Percentiles rank a stretch among this genome's conserved stretches.
phyloP scores from a whole-genome alignment of 2,888 invertebrate genomes.

The Ceramica pisi region DNA sequence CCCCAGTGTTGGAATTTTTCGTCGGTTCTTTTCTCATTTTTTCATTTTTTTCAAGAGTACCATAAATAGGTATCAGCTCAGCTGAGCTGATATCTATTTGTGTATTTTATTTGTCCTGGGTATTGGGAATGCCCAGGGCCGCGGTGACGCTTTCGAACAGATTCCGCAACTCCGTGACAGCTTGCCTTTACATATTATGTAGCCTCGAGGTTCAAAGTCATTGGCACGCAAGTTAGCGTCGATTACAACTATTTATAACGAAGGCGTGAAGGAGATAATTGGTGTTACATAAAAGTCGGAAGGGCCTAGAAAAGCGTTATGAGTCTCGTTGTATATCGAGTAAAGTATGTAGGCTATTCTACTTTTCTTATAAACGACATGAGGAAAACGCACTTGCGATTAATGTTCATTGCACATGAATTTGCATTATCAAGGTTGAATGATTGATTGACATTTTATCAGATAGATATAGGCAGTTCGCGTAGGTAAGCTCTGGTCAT shows the following conservation, averaged over 20 bases:
- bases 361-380: slow-evolving; percentile 8
- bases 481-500: background rate
- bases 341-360: background rate
- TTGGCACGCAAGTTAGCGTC: slow-evolving; percentile 50
- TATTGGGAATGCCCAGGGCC: no score
- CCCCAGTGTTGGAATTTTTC: no score
- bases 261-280: slow-evolving; percentile 51
- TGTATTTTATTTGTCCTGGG: no score
- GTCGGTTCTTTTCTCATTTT: no score
- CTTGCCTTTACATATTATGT: slow-evolving; percentile 13
- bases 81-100: no score
- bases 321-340: background rate
- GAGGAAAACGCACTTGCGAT: slow-evolving; percentile 11
- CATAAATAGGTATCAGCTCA: no score
- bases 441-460: slow-evolving; percentile 9
- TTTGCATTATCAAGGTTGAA: background rate
- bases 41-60: no score
- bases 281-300: slow-evolving; percentile 57
- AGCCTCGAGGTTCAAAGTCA: slow-evolving; percentile 54
- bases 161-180: slow-evolving; percentile 11
- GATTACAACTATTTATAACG: slow-evolving; percentile 38
- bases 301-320: slow-evolving; percentile 38
- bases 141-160: no score
- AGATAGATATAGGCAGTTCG: no score
- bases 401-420: slow-evolving; percentile 3